A percentile compares a stretch with the other conserved stretches of the same genome.
phyloP scores from a whole-genome alignment of 64 coral and sea anemone genomes.

The Montipora sp. region DNA sequence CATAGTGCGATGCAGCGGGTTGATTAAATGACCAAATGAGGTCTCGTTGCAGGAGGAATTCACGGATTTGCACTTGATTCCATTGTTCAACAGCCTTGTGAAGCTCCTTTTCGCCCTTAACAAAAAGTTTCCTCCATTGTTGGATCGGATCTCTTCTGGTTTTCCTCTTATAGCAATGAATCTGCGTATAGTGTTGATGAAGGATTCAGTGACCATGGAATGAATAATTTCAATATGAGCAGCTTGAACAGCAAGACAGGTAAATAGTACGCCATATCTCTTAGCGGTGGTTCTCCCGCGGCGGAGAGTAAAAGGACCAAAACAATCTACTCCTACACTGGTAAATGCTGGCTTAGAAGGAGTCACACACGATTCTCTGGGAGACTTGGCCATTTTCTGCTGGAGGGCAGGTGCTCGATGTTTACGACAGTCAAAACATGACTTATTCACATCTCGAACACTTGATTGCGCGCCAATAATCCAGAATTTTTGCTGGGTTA shows the following conservation, averaged over 20 bases:
- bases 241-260: not conserved
- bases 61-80: not conserved
- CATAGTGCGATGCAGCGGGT: not conserved
- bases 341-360: conserved; percentile 3
- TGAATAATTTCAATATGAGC: conserved; percentile 1
- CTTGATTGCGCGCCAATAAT: not conserved
- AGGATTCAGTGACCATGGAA: not conserved
- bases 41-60: not conserved
- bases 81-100: not conserved
- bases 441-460: not conserved
- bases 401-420: not conserved
- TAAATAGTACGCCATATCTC: not conserved
- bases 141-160: not conserved
- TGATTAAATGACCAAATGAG: not conserved
- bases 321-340: not conserved
- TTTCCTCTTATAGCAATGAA: not conserved
- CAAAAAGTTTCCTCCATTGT: conserved; percentile 28
- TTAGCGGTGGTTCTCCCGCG: not conserved
- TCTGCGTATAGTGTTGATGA: not conserved
- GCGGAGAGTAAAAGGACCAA: conserved; percentile 28
- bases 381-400: not conserved
- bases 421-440: not conserved
- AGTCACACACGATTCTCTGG: not conserved
- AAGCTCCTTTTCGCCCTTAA: conserved; percentile 3
- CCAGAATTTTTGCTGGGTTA: not conserved